These are phyloP conservation scores for Crambe crambe DNA, from an alignment of 37 sponge, comb jelly and placozoan genomes.

Conservation along the genomic window DNA sequence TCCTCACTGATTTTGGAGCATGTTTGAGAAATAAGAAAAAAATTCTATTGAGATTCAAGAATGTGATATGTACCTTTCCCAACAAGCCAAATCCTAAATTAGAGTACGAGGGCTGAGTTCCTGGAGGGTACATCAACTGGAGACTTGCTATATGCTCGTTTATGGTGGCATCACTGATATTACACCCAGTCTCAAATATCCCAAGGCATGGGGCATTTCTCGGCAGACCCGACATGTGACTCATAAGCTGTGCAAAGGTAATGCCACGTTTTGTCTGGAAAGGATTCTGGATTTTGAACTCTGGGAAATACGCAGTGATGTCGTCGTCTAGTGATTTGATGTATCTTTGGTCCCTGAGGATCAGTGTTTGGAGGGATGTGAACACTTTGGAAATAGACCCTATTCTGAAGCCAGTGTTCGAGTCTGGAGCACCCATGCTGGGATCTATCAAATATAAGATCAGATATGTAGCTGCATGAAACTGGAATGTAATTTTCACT, in stretches of 20 bases:
- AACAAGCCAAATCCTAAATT: constrained; percentile 80
- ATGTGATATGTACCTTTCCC: too few relatives aligned
- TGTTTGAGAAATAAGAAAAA: too few relatives aligned
- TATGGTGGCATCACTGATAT: constrained; percentile 24
- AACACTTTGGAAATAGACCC: constrained; percentile 76
- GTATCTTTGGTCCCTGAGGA: constrained; percentile 43
- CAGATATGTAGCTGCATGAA: not conserved
- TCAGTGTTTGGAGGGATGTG: constrained; percentile 64
- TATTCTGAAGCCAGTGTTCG: constrained; percentile 67
- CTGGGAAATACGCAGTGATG: constrained; percentile 43
- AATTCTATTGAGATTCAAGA: too few relatives aligned
- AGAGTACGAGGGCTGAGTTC: constrained; percentile 63
- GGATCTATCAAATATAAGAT: constrained; percentile 39
- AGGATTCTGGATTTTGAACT: constrained; percentile 60
- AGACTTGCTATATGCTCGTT: constrained; percentile 33
- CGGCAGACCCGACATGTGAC: constrained; percentile 78
- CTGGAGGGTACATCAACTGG: constrained; percentile 66
- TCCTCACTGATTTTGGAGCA: too few relatives aligned
- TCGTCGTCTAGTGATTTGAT: constrained; percentile 55
- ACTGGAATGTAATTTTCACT: too few relatives aligned
- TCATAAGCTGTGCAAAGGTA: constrained; percentile 70
- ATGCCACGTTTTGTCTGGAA: constrained; percentile 64
- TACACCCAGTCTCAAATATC: constrained; percentile 57
- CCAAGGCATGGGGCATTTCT: constrained; percentile 60
- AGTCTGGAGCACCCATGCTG: constrained; percentile 41